Percentiles rank a stretch among this genome's conserved stretches.
Conservation (phyloP, 2,113 vertebrate genomes). For the Serinus canaria region DNA sequence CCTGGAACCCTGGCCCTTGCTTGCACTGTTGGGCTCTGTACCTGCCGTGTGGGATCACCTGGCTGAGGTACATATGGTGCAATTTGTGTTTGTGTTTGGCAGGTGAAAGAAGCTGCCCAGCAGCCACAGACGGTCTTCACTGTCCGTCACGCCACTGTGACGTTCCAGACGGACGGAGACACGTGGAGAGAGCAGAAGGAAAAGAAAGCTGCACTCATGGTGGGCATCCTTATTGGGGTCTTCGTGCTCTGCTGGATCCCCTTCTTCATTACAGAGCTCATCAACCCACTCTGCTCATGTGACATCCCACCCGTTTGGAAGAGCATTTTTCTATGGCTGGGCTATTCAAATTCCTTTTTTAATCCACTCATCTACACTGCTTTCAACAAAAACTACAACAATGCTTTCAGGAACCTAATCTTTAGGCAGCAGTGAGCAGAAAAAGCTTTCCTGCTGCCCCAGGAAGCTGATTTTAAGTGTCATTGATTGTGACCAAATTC, state of each 20-base stretch:
- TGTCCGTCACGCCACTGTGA: conserved; percentile 84
- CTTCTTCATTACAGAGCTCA: conserved; percentile 94
- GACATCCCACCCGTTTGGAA: conserved; percentile 92
- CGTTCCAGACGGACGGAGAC: conserved; percentile 91
- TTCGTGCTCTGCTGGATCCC: conserved; percentile 97
- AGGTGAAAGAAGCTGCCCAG: conserved; percentile 83
- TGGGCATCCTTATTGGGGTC: conserved; percentile 93
- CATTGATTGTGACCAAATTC: not conserved
- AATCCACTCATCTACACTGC: conserved; percentile 97
- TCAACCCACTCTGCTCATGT: conserved; percentile 87
- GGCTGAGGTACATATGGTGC: not conserved
- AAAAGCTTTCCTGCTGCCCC: not conserved
- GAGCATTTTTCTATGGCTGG: conserved; percentile 96
- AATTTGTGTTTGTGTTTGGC: conserved; percentile 44
- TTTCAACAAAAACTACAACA: conserved; percentile 98
- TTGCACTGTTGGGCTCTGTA: not conserved
- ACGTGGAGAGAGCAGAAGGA: conserved; percentile 95
- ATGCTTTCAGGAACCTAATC: conserved; percentile 90
- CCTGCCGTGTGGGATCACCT: not conserved
- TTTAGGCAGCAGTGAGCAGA: conserved; percentile 81
- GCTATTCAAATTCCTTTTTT: conserved; percentile 98
- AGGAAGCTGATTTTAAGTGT: not conserved
- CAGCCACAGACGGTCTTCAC: conserved; percentile 89
- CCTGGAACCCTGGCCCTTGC: not conserved
- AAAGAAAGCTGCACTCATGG: conserved; percentile 90